Conservation (phyloP, 2,888 invertebrate genomes). For the Leucania comma region DNA sequence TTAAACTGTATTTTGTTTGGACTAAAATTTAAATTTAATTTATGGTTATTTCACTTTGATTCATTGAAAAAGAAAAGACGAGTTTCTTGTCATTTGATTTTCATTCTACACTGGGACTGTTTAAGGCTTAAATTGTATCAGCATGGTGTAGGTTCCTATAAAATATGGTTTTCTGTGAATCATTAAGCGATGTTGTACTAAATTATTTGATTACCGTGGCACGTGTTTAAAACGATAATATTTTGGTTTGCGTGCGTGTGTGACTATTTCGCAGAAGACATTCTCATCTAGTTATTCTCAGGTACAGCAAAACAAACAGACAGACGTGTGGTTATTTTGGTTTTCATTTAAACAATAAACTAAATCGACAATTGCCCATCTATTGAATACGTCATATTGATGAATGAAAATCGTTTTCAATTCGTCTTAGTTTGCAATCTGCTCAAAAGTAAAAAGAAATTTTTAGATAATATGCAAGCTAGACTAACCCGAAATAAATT, state of each 20-base stretch:
- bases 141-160: constrained; percentile 5
- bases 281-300: constrained; percentile 36
- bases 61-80: constrained; percentile 40
- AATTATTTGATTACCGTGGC: constrained; percentile 50
- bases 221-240: constrained; percentile 62
- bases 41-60: not conserved
- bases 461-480: too few relatives aligned
- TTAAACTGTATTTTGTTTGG: constrained; percentile 28
- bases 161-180: constrained; percentile 54
- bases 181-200: constrained; percentile 53
- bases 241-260: constrained; percentile 56
- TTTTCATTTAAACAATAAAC: constrained; percentile 18
- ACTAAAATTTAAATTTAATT: constrained; percentile 19
- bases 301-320: constrained; percentile 13
- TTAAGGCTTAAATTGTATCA: constrained; percentile 22
- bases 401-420: not conserved
- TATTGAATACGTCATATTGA: not conserved
- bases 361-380: not conserved
- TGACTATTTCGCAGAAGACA: constrained; percentile 53
- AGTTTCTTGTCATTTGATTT: not conserved
- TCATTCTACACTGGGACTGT: fast-evolving
- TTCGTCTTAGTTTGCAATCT: not conserved
- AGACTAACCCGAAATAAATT: too few relatives aligned
- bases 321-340: constrained; percentile 14
- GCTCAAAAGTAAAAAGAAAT: too few relatives aligned